Evolutionary conservation across 2,113 vertebrate species (phyloP), one percentile per base, ranked within the genome.

Genomic region (Oryzias curvinotus): DNA sequence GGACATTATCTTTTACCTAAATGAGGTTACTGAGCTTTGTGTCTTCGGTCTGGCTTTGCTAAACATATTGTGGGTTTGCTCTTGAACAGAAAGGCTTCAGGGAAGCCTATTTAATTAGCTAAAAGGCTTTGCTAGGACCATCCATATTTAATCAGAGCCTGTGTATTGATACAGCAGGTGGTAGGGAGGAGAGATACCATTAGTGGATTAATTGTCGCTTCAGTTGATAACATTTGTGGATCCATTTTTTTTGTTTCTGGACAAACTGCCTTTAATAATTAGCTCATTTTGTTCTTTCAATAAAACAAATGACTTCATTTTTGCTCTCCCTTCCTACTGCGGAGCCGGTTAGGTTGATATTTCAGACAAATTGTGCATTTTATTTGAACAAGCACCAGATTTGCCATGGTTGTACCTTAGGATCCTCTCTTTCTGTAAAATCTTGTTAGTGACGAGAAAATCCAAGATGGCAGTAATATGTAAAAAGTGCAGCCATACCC

Each of bases 111-210:
- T 67, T 79, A 67, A 78, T 83, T 69, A 78, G 80, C 57, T 63
- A 68, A 75, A 70, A 71, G 62, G 62, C 61, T 53, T 23, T 67
- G 68, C 28, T 68, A 68, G 72, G 60, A 1, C 21, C 44, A 74
- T 87, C 62, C 68, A 77, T 83, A 82, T 86, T 83, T 77, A 83
- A 89, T 82, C 65, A 71, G 60, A 52, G 75, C 18, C 57, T 53
- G 54, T 5, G 14, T 68, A 41, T 49, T 71, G 57, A 63, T 45
- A 18, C 43, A 62, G 72, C 87, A 87, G 83, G 77, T 71, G 73
- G 67, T 7, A 30, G 57, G 71, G 67, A 65, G 71, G 73, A 64
- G 58, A 42, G 50, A 68, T 65, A 58, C 52, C 70, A 58, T 7
- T 50, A 73, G 68, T 23, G 14, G 70, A 45, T 42, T 72, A 79